These are phyloP conservation scores for Cyphomyrus plagiostoma DNA, from an alignment of 2,113 vertebrate species.

Conservation along the genomic window DNA sequence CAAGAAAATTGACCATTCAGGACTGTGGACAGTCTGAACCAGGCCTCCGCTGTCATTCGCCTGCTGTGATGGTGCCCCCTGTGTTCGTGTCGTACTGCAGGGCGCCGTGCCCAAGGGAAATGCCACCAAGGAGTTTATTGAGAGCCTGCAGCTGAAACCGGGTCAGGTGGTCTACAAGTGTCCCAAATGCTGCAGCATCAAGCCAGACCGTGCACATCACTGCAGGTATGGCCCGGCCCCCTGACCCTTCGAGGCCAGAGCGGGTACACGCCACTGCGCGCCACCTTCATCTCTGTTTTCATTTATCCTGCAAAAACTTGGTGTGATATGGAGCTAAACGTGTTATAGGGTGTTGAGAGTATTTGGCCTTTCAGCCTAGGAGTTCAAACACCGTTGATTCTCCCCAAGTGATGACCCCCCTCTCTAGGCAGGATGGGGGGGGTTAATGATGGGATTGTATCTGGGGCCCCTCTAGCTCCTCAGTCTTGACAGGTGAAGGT, in stretches of 20 bases:
- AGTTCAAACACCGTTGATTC: not conserved
- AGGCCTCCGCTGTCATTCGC: not conserved
- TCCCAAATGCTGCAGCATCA: conserved; percentile 98
- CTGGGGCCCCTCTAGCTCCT: not conserved
- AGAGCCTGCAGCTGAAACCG: conserved; percentile 93
- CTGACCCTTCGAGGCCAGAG: not conserved
- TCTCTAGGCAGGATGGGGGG: not conserved
- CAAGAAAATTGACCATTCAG: too few species aligned
- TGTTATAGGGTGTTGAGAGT: not conserved
- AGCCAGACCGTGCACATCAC: conserved; percentile 94
- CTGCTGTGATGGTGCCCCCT: not conserved
- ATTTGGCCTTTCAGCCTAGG: not conserved
- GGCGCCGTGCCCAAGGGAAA: conserved; percentile 97
- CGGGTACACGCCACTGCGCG: not conserved
- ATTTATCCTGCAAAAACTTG: not conserved
- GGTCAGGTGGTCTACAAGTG: conserved; percentile 98
- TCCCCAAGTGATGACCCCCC: not conserved
- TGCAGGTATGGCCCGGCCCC: conserved; percentile 71
- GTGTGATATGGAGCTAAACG: not conserved
- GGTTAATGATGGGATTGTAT: not conserved
- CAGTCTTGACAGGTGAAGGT: not conserved
- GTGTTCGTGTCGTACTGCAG: conserved; percentile 47
- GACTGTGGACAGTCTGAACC: too few species aligned
- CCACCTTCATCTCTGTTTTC: not conserved
- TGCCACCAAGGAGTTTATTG: conserved; percentile 96